phyloP scores from a whole-genome alignment of 2,113 vertebrate genomes.

The Noctilio leporinus region DNA sequence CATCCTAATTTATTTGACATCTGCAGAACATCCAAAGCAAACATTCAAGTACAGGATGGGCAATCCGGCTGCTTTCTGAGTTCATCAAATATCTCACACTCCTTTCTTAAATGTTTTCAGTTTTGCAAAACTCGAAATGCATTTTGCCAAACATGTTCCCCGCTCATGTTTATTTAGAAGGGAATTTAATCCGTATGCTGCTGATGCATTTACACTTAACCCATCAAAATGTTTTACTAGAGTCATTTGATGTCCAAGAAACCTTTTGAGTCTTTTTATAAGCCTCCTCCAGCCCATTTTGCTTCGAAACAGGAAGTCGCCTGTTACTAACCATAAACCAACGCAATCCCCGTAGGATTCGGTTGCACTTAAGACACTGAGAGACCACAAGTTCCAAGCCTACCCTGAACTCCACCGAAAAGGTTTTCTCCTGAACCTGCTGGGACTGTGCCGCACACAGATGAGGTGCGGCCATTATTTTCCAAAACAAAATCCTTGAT shows the following conservation, averaged over 20 bases:
- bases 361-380: constrained; percentile 60
- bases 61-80: constrained; percentile 49
- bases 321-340: constrained; percentile 70
- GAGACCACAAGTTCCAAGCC: constrained; percentile 61
- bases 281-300: constrained; percentile 69
- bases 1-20: constrained; percentile 67
- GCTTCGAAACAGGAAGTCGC: constrained; percentile 74
- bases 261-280: constrained; percentile 74
- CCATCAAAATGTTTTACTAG: constrained; percentile 75
- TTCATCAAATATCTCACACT: constrained; percentile 70
- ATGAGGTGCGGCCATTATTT: constrained; percentile 63
- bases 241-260: constrained; percentile 75
- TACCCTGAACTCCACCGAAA: constrained; percentile 28
- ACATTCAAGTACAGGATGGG: constrained; percentile 48
- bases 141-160: constrained; percentile 71
- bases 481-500: constrained; percentile 68
- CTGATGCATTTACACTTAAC: constrained; percentile 76
- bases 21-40: constrained; percentile 67
- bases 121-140: constrained; percentile 65
- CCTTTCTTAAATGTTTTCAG: constrained; percentile 65
- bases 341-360: constrained; percentile 53
- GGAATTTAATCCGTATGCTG: constrained; percentile 73
- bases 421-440: constrained; percentile 32
- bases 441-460: constrained; percentile 24
- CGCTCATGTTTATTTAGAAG: constrained; percentile 73